A percentile compares a stretch with the other conserved stretches of the same genome.
phyloP scores from a whole-genome alignment of 1,140 invertebrate genomes.

The Dermatophagoides farinae region DNA sequence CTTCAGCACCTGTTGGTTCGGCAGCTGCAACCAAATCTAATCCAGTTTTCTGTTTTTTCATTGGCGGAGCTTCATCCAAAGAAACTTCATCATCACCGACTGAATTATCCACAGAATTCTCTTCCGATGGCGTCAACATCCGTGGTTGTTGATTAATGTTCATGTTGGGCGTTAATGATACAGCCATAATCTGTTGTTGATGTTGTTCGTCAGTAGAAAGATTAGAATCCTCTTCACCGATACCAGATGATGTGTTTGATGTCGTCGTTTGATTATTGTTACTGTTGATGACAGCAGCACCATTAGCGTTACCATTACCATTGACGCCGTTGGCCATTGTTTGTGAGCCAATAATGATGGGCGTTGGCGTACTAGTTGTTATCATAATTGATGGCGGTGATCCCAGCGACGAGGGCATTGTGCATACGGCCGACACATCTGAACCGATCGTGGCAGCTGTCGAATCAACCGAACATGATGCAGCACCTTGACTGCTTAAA shows the following conservation, averaged over 20 bases:
- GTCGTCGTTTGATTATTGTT: background rate
- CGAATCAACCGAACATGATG: background rate
- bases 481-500: background rate
- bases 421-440: background rate
- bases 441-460: background rate
- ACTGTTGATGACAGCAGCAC: background rate
- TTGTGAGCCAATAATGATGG: background rate
- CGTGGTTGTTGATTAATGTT: background rate
- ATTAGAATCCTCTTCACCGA: background rate
- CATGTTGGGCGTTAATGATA: background rate
- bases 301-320: background rate
- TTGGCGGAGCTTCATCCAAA: background rate
- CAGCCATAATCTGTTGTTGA: background rate
- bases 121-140: background rate
- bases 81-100: background rate
- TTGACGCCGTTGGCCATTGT: background rate
- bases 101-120: conserved; percentile 2
- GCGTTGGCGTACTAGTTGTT: background rate
- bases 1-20: background rate
- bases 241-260: background rate
- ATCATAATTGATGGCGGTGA: background rate
- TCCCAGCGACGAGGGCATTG: background rate
- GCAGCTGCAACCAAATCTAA: background rate
- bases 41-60: conserved; percentile 1
- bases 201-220: background rate